Base-by-base conservation (phyloP, 2,888 invertebrate genomes). In the Volucella inanis region DNA sequence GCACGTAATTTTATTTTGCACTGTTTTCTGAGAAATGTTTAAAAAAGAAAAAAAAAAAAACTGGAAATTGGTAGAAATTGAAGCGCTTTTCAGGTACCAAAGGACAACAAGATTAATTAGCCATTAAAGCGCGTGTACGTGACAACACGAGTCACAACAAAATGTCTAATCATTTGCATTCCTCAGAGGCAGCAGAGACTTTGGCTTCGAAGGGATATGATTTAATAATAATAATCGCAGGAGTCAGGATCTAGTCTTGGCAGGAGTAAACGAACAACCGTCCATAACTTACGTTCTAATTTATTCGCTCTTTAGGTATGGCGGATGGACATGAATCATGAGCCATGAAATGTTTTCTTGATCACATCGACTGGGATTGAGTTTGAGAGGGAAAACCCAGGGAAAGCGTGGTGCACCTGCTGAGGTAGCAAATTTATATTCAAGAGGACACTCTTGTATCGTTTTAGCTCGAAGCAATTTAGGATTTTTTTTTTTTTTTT, bases 21-120 rank as follows among this genome's bases (percentile, higher is more conserved):
- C 52, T 72, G 31, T 31, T 31, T 31, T 4, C 31, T 31, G 31
- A 6, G 4, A 6, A 31, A 4, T 31, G 0, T 6, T 31, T 31
- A 3, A 22, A 22, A 22, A 22, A 22, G 3, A 31, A 18, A 18
- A 18, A 18, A 22, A 31, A 31, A 31, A 31, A 31, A 31, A 31
- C 31, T 31, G 31, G 4, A 31, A 6, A 31, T 72, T 67, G 59
- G 31, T 52, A 45, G 15, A 64, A 79, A 74, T 67, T 45, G 31
- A 79, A 45, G 47, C 61, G 67, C 41, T 41, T 45, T 15, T 22
- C 45, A 31, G 54, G 67, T 49, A 31, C 31, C 31, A 6, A 31
- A 6, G 47, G 47, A 74, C 65, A 74, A 62, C 67, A 72, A 77
- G 77, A 83, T 78, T 83, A 83, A 83, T 83, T 78, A 78, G 78